These are phyloP conservation scores for Zeugodacus cucurbitae DNA, from an alignment of 1,140 invertebrate genomes.

Conservation along the genomic window DNA sequence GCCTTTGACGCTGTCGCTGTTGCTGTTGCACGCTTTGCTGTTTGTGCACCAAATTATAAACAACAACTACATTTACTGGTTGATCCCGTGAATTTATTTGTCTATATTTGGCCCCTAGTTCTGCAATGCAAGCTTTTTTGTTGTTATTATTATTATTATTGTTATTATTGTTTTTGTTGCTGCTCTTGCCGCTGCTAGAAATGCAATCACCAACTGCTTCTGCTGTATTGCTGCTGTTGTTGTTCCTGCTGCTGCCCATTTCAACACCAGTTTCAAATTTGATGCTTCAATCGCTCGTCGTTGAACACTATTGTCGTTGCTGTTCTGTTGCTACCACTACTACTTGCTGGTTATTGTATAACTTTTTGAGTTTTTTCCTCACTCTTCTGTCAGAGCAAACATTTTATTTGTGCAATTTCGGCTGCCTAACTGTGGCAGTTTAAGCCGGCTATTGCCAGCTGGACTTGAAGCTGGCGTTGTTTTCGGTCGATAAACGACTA, in stretches of 20 bases:
- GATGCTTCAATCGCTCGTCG: background rate
- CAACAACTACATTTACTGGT: background rate
- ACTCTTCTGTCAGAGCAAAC: background rate
- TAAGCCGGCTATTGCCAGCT: background rate
- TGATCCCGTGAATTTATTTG: background rate
- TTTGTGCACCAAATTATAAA: background rate
- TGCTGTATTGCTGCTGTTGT: background rate
- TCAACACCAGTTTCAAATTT: background rate
- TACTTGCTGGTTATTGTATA: background rate
- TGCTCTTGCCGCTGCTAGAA: background rate
- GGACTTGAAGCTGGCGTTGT: background rate
- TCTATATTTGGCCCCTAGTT: background rate
- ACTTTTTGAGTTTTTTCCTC: background rate
- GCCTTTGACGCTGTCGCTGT: background rate
- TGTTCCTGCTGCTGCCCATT: slow-evolving; percentile 5
- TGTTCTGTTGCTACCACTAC: background rate
- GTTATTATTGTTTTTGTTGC: background rate
- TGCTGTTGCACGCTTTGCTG: background rate
- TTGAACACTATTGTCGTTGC: background rate
- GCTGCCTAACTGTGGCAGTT: background rate
- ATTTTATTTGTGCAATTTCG: background rate
- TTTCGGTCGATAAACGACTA: background rate
- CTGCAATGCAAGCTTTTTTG: background rate
- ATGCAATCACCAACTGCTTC: slow-evolving; percentile 22
- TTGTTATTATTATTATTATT: background rate